Conservation (phyloP, 2,113 vertebrate genomes). For the Theristicus caerulescens region DNA sequence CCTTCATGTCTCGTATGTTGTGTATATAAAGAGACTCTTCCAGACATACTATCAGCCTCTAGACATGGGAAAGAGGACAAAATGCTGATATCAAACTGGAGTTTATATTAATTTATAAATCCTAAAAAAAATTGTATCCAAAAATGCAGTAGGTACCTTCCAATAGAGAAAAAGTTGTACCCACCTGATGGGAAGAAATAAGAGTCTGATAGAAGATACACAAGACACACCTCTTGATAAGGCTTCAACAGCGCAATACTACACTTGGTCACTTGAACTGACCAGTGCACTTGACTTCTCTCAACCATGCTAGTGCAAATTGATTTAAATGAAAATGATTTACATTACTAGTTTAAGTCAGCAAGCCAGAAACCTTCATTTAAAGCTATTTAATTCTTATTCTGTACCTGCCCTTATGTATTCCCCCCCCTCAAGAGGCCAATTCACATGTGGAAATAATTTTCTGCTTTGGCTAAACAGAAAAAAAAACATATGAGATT, state of each 20-base stretch:
- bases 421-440: not conserved
- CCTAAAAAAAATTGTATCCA: not conserved
- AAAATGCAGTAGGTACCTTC: not conserved
- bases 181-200: not conserved
- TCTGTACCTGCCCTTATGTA: not conserved
- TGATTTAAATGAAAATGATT: not conserved
- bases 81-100: not conserved
- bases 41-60: constrained; percentile 98
- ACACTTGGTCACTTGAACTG: not conserved
- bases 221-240: not conserved
- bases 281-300: not conserved
- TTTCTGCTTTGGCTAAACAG: not conserved
- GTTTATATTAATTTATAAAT: not conserved
- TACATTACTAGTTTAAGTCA: not conserved
- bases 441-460: not conserved
- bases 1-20: constrained; percentile 99
- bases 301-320: not conserved
- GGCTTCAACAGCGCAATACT: not conserved
- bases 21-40: constrained; percentile 98
- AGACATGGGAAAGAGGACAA: not conserved
- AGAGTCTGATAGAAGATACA: not conserved
- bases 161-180: not conserved
- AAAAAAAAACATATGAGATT: not conserved
- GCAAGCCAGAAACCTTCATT: not conserved
- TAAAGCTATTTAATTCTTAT: not conserved